Conservation (phyloP, 2,113 vertebrate species). For the Podiceps cristatus region DNA sequence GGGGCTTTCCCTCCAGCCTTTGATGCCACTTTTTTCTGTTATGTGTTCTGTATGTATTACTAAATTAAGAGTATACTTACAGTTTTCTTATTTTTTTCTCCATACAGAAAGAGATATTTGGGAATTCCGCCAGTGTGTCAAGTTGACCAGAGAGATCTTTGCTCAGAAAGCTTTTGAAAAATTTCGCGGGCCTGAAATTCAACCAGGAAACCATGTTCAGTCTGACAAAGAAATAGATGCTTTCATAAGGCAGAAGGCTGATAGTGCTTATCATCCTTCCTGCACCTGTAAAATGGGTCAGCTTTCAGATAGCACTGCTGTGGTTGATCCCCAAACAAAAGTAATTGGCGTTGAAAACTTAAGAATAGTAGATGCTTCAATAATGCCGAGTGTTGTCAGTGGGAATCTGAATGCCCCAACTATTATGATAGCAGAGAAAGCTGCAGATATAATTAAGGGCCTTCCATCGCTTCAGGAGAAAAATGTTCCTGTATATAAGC, state of each 20-base stretch:
- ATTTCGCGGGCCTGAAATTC: conserved; percentile 88
- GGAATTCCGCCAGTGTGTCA: conserved; percentile 91
- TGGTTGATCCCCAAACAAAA: conserved; percentile 86
- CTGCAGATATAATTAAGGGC: conserved; percentile 90
- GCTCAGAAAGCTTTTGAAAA: conserved; percentile 90
- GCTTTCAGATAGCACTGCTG: conserved; percentile 81
- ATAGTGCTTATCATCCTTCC: conserved; percentile 96
- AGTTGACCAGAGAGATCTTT: conserved; percentile 91
- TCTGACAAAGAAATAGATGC: conserved; percentile 91
- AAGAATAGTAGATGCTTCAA: conserved; percentile 92
- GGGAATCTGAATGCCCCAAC: conserved; percentile 96
- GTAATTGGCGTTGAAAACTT: conserved; percentile 89
- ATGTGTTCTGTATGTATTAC: background rate
- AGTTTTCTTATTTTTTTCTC: conserved; percentile 33
- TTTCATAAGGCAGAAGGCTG: conserved; percentile 88
- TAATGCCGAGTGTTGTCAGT: conserved; percentile 95
- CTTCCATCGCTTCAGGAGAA: conserved; percentile 78
- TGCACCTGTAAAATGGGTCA: conserved; percentile 97
- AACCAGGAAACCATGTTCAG: conserved; percentile 83
- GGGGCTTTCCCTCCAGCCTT: background rate
- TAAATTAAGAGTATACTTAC: background rate
- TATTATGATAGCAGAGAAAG: conserved; percentile 97
- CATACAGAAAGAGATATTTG: conserved; percentile 84
- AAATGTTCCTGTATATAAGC: conserved; percentile 86
- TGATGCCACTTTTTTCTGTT: background rate